Percentiles rank a stretch among this genome's conserved stretches.
phyloP scores from a whole-genome alignment of 2,797 vertebrate genomes.

The Liparis tanakae region DNA sequence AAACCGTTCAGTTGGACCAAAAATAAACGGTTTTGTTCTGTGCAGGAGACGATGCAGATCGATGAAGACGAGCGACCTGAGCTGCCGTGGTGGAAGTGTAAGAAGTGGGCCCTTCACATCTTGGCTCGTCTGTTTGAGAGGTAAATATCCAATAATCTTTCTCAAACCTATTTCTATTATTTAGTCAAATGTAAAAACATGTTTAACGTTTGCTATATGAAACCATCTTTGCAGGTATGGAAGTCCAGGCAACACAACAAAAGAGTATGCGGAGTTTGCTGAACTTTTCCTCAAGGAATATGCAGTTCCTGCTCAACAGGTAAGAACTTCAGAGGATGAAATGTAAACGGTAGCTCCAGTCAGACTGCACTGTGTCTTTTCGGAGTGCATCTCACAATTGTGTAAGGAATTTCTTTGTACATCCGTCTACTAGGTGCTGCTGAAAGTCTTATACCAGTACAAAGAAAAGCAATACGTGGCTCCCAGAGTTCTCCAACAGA shows the following conservation, averaged over 20 bases:
- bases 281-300: constrained; percentile 99
- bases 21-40: background rate
- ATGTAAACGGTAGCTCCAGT: background rate
- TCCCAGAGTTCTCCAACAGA: constrained; percentile 97
- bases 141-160: constrained; percentile 68
- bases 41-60: constrained; percentile 95
- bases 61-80: constrained; percentile 98
- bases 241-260: constrained; percentile 98
- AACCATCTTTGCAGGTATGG: constrained; percentile 86
- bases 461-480: constrained; percentile 98
- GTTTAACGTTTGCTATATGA: background rate
- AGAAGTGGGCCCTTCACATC: constrained; percentile 99
- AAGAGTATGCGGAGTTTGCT: constrained; percentile 98
- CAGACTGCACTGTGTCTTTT: background rate
- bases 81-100: constrained; percentile 99
- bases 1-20: too few species aligned
- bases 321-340: constrained; percentile 56
- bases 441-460: constrained; percentile 98
- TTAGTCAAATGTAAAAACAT: accelerated
- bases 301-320: constrained; percentile 95
- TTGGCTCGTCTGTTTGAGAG: constrained; percentile 98
- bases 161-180: too few species aligned
- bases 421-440: constrained; percentile 87
- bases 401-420: constrained; percentile 7
- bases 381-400: background rate